Evolutionary conservation across 2,888 invertebrate species (phyloP).

Genomic region (Tigriopus californicus): DNA sequence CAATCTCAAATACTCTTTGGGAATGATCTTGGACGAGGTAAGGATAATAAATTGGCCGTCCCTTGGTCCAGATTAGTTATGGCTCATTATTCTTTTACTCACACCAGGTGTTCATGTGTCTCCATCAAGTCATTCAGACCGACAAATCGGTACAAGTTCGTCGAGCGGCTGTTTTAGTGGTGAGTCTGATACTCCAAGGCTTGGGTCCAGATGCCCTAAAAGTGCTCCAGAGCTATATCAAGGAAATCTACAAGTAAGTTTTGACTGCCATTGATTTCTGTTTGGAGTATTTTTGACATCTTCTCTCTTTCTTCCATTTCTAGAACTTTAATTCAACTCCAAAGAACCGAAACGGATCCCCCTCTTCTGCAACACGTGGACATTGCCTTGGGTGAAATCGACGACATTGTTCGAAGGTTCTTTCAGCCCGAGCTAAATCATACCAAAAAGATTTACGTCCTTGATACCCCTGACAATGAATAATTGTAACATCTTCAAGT

Average conservation of each 20-base stretch:
- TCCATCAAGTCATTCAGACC: slow-evolving; percentile 44
- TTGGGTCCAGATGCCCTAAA: slow-evolving; percentile 45
- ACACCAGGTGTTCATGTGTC: slow-evolving; percentile 47
- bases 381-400: neutral
- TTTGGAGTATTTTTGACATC: too few species aligned
- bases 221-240: slow-evolving; percentile 20
- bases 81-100: neutral
- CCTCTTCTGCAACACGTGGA: neutral
- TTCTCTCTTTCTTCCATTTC: too few species aligned
- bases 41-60: too few species aligned
- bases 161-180: slow-evolving; percentile 56
- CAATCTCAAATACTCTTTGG: slow-evolving; percentile 50
- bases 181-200: slow-evolving; percentile 51
- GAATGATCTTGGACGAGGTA: slow-evolving; percentile 23
- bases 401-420: neutral
- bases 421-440: neutral
- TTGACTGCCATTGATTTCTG: too few species aligned
- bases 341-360: neutral
- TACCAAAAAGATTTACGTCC: neutral
- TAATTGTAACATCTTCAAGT: too few species aligned
- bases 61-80: too few species aligned
- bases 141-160: slow-evolving; percentile 53
- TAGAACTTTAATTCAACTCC: neutral
- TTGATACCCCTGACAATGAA: neutral
- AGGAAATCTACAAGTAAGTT: neutral